A percentile compares a stretch with the other conserved stretches of the same genome.
phyloP scores from a whole-genome alignment of 2,888 invertebrate species.

The Philaethria dido region DNA sequence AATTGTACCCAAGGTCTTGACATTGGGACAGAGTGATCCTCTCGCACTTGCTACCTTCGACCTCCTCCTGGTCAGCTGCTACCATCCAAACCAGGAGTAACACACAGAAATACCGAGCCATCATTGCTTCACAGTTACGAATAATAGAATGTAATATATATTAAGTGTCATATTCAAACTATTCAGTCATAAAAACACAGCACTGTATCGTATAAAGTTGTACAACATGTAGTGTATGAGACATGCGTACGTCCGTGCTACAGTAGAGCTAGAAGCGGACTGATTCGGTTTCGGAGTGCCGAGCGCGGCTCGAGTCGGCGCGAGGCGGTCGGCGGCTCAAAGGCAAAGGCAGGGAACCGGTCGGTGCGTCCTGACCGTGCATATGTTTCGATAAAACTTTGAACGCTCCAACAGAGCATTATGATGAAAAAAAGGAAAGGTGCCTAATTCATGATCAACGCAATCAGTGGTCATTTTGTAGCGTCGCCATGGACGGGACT shows the following conservation, averaged over 20 bases:
- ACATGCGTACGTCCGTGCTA: conserved; percentile 53
- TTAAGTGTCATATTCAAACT: conserved; percentile 62
- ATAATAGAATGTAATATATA: conserved; percentile 53
- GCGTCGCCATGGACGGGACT: conserved; percentile 57
- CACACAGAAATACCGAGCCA: conserved; percentile 73
- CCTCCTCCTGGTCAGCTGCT: conserved; percentile 73
- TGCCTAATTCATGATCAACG: conserved; percentile 80
- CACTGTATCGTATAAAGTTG: conserved; percentile 64
- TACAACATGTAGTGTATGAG: conserved; percentile 12
- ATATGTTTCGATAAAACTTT: conserved; percentile 78
- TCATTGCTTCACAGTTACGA: conserved; percentile 58
- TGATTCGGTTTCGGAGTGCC: conserved; percentile 60
- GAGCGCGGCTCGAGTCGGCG: conserved; percentile 53
- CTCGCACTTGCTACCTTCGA: conserved; percentile 87
- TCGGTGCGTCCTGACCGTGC: conserved; percentile 69
- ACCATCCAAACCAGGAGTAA: conserved; percentile 64
- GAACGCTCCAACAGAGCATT: conserved; percentile 79
- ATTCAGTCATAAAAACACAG: conserved; percentile 67
- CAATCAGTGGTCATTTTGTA: conserved; percentile 78
- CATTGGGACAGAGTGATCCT: conserved; percentile 91
- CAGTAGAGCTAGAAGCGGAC: conserved; percentile 60
- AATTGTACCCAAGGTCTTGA: conserved; percentile 92
- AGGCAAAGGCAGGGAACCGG: conserved; percentile 77
- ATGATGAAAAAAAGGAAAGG: conserved; percentile 72
- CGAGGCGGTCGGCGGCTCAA: conserved; percentile 58